Conservation (phyloP, 2,113 vertebrate species). For the Nanorana parkeri region DNA sequence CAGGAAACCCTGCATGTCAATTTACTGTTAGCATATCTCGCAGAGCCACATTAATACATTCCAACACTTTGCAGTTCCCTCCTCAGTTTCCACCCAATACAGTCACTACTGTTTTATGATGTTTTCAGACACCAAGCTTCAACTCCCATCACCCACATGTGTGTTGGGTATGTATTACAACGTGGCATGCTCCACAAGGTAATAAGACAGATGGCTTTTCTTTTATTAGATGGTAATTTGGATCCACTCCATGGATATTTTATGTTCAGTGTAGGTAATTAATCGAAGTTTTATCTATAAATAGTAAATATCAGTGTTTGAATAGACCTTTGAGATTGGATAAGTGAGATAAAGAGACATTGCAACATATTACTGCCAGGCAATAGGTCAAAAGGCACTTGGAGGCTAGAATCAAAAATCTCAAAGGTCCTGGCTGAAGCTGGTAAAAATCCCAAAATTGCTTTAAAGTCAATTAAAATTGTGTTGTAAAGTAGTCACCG, state of each 20-base stretch:
- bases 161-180: neutral
- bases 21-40: no score
- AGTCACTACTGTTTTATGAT: no score
- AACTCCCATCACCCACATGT: no score
- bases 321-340: constrained; percentile 4
- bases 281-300: constrained; percentile 6
- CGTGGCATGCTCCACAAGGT: neutral
- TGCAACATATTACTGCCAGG: neutral
- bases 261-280: neutral
- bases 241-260: neutral
- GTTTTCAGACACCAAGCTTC: no score
- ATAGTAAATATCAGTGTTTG: neutral
- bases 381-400: constrained; percentile 1
- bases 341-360: neutral
- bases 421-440: no score
- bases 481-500: no score
- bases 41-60: no score
- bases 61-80: no score
- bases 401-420: neutral
- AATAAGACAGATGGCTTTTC: neutral
- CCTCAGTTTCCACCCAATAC: no score
- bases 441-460: no score
- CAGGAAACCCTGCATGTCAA: no score
- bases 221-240: constrained; percentile 29
- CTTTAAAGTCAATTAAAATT: no score